Evolutionary conservation across 2,113 vertebrate genomes (phyloP), one percentile per base, ranked within the genome.

Genomic region (Girardinichthys multiradiatus): DNA sequence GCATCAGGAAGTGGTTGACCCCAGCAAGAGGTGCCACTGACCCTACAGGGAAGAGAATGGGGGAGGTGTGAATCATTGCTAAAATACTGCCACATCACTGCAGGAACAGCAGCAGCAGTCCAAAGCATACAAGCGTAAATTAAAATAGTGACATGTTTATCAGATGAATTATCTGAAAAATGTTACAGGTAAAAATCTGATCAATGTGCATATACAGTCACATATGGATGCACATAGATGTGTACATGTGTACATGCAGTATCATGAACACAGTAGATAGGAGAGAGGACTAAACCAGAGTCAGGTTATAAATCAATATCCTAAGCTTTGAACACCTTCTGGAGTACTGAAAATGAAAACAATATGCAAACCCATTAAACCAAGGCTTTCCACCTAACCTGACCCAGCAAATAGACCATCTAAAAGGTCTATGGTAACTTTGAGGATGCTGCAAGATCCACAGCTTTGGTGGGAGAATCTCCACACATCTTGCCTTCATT

Each of bases 1-100:
- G 48, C 59, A 80, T 82, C 70, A 60, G 68, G 82, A 81, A 76
- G 54, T 24, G 61, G 74, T 84, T 84, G 76, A 86, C 86, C 89
- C 27, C 57, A 64, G 70, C 76, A 0, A 17, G 57, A 35, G 77
- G 57, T 26, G 57, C 60, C 54, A 21, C 48, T 15, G 17, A 61
- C 71, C 48, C 57, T 48, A 62, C 57, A 48, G 68, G 30, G 74
- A 58, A 42, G 30, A 26, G 66, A 64, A 33, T 45, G 42, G 63
- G 68, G 74, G 65, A 31, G 64, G 70, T 70, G 57, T 61, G 13
- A 58, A 30, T 28, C 19, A 31, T 66, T 61, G 77, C 75, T 58
- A 62, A 83, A 90, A 87, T 87, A 85, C 70, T 19, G 37, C 30
- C 60, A 67, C 29, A 61, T 87, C 70, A 70, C 74, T 35, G 58